Conservation (phyloP, 2,113 vertebrate genomes). For the Corythornis vintsioides region DNA sequence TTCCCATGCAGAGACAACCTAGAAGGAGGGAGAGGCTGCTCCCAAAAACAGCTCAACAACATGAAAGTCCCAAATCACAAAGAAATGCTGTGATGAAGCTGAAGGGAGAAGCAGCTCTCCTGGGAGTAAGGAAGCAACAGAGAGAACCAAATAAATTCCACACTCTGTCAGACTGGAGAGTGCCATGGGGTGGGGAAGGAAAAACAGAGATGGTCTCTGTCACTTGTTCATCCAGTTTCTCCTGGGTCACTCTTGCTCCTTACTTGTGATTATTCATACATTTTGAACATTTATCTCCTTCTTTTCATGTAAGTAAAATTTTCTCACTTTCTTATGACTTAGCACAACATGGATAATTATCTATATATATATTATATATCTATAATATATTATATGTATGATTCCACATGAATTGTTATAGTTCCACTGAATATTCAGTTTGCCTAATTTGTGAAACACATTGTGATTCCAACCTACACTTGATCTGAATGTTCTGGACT, state of each 20-base stretch:
- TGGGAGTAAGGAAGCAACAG: not conserved
- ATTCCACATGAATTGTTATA: not conserved
- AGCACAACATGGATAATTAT: not conserved
- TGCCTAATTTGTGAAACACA: not conserved
- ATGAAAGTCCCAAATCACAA: not conserved
- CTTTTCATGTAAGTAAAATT: not conserved
- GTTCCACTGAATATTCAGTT: not conserved
- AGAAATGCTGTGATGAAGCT: not conserved
- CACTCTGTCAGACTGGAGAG: not conserved
- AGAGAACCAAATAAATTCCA: not conserved
- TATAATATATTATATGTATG: not conserved
- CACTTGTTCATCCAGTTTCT: not conserved
- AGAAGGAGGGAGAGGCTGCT: fast-evolving
- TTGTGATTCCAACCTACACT: not conserved
- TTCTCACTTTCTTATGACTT: not conserved
- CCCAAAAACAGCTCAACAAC: not conserved
- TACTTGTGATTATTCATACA: not conserved
- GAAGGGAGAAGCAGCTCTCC: not conserved
- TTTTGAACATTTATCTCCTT: not conserved
- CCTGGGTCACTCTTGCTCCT: not conserved
- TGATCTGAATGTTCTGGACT: not conserved
- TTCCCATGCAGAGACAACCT: not conserved
- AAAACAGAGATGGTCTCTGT: not conserved
- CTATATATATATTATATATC: no score
- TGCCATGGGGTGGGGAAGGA: not conserved